Evolutionary conservation across 2,888 invertebrate species (phyloP), one percentile per base, ranked within the genome.

Genomic region (Caradrina clavipalpis): DNA sequence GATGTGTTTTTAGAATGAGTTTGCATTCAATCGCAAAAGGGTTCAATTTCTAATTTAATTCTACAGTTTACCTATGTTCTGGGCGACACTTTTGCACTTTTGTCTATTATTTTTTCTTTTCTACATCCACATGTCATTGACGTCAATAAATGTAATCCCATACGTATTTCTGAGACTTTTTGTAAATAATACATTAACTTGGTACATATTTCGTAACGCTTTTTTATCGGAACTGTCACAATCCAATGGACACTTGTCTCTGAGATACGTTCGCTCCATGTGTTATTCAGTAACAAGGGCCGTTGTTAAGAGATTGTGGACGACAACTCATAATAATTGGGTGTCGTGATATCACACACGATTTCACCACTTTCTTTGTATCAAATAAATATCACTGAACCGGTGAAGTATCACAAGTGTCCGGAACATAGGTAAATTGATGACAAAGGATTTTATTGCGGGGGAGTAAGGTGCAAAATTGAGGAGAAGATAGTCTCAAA

Each of bases 361-460:
- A 73, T 76, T 83, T 83, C 82, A 79, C 84, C 72, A 81, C 62
- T 83, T 73, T 79, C 79, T 57, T 73, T 78, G 63, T 71, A 83
- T 78, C 77, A 67, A 73, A 82, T 63, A 66, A 71, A 70, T 63
- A 77, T 35, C 47, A 57, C 53, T 58, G 56, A 65, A 74, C 55
- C 77, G 71, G 56, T 58, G 56, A 65, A 74, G 60, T 80, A 71
- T 56, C 50, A 59, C 56, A 58, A 67, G 64, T 61, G 17, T 62
- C 54, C 5, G 57, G 21, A 66, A 78, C 35, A 69, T 83, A 69
- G 70, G 69, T 67, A 73, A 68, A 75, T 57, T 63, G 35, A 59
- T 49, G 31, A 57, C 7, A 51, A 49, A 61, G n/a, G 19, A 0
- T 21, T 72, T 60, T 74, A 67, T 84, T 69, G 11, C 51, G 8